Evolutionary conservation across 2,888 invertebrate species (phyloP).

Genomic region (Orchesellides sinensis): DNA sequence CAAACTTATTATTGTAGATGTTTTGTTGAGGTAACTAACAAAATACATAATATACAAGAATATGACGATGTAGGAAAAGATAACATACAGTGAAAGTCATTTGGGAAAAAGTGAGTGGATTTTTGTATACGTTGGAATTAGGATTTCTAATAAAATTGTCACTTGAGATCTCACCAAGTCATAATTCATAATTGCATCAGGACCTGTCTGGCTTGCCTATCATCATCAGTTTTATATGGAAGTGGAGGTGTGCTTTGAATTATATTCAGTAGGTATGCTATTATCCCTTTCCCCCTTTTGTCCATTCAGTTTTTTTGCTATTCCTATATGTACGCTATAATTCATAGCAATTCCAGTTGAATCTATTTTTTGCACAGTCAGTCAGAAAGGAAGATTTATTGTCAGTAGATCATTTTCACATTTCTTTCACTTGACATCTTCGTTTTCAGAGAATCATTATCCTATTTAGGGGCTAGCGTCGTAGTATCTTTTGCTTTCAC

Average conservation of each 20-base stretch:
- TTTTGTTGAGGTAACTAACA: conserved; percentile 9
- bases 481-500: too few relatives aligned
- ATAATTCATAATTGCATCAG: conserved; percentile 74
- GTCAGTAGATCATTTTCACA: conserved; percentile 71
- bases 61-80: conserved; percentile 21
- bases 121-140: conserved; percentile 74
- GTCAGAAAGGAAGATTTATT: conserved; percentile 71
- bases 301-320: not conserved
- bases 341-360: conserved; percentile 9
- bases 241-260: conserved; percentile 1
- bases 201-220: conserved; percentile 42
- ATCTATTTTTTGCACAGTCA: conserved; percentile 52
- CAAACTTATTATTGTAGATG: too few relatives aligned
- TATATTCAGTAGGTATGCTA: not conserved
- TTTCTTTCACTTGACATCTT: conserved; percentile 48
- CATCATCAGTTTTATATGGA: conserved; percentile 19
- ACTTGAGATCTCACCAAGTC: conserved; percentile 72
- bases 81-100: conserved; percentile 29
- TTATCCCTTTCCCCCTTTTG: not conserved
- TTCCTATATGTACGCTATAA: not conserved
- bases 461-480: too few relatives aligned
- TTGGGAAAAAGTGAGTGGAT: conserved; percentile 71
- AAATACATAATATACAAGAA: too few relatives aligned
- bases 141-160: conserved; percentile 74
- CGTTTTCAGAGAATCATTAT: conserved; percentile 58